Conservation (phyloP, 2,888 invertebrate species). For the Aporophyla nigra region DNA sequence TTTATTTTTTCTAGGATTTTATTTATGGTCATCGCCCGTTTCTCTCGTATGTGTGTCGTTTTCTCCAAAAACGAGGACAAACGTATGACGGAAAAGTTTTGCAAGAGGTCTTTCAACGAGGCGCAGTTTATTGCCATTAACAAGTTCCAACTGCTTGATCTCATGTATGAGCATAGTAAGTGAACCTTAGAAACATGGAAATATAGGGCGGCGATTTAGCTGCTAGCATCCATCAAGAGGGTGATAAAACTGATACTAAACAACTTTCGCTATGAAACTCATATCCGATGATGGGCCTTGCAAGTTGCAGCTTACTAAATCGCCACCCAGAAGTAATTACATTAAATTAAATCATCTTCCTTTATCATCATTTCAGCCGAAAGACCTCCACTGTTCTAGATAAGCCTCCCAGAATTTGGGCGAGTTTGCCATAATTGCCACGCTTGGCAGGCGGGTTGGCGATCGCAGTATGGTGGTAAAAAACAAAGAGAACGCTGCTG, state of each 20-base stretch:
- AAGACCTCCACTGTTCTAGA: too few relatives aligned
- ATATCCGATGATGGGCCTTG: not conserved
- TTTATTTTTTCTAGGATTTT: slow-evolving; percentile 63
- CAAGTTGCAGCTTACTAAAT: not conserved
- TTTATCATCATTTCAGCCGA: too few relatives aligned
- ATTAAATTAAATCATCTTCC: not conserved
- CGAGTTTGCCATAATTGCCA: too few relatives aligned
- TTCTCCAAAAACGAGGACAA: slow-evolving; percentile 68
- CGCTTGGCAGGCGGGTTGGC: too few relatives aligned
- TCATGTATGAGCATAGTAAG: slow-evolving; percentile 80
- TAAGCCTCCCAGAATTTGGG: too few relatives aligned
- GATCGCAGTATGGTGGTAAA: too few relatives aligned
- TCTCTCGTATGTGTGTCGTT: slow-evolving; percentile 70
- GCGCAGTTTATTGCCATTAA: slow-evolving; percentile 71
- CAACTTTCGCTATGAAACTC: not conserved
- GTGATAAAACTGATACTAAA: not conserved
- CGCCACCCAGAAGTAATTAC: not conserved
- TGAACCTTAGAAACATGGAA: slow-evolving; percentile 12
- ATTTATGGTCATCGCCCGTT: slow-evolving; percentile 61
- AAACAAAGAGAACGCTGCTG: too few relatives aligned
- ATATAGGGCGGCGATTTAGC: not conserved
- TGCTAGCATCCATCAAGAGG: not conserved
- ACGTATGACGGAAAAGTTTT: slow-evolving; percentile 62
- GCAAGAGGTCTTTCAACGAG: slow-evolving; percentile 69
- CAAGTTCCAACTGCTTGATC: slow-evolving; percentile 68